Base-by-base conservation (phyloP, 2,113 vertebrate species). In the Tetrao urogallus region DNA sequence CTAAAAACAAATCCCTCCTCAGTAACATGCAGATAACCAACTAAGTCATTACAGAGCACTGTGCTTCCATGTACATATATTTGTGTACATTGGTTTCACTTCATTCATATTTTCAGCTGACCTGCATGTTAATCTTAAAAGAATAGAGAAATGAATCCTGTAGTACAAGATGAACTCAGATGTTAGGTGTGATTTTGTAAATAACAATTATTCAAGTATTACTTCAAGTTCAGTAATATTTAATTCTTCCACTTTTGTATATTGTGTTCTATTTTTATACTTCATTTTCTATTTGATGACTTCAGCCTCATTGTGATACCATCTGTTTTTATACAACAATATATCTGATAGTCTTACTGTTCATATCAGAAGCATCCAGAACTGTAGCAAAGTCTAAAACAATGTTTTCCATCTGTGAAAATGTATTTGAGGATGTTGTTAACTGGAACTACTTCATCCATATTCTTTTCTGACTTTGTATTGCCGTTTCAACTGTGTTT, bases 221-320 rank as follows among this genome's bases (percentile, higher is more conserved):
- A 36, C 36, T 90, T 75, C 28, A 63, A 34, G 27, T 95, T 63
- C 82, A 74, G 89, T 84, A 92, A 82, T 93, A 96, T 95, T 93
- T 94, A 86, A 94, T 75, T 94, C 61, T 92, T 82, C 25, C 77
- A 75, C 72, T 78, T 76, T 90, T 96, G 90, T 94, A 96, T 77
- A 95, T 86, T 83, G 82, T 89, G 67, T 95, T 92, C 64, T 94
- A 75, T 94, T 95, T 95, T 97, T 94, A 77, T 95, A 90, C 81
- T 67, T 86, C 57, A 50, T 94, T 82, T 97, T 96, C 91, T 96
- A 94, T 94, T 97, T 95, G 80, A 77, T 82, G 48, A 82, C 54
- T 94, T 96, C 86, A 82, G 64, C 83, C 70, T 79, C 75, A 38
- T 88, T 78, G 86, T 92, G 14, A 71, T 38, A 61, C 22, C 87